Evolutionary conservation across 2,113 vertebrate species (phyloP), one percentile per base, ranked within the genome.

Genomic region (Tenrec ecaudatus): DNA sequence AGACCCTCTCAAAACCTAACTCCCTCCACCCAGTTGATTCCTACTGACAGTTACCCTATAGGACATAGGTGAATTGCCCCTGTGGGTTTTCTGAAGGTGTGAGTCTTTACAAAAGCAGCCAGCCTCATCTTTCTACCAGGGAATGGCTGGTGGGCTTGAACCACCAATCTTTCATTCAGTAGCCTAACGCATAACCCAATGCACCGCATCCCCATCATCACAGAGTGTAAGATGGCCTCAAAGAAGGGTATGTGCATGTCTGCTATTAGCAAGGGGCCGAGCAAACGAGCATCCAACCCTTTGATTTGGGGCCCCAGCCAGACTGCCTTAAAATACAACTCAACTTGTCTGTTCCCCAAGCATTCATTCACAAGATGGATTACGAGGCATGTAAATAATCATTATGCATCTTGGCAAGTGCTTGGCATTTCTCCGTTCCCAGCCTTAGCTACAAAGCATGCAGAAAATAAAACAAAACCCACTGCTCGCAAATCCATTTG

Each of bases 191-290:
- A 53, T 53, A 53, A 53, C 47, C 47, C 47, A 10, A 14, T 53
- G 1, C 0, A 8, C 68, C 75, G 33, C 0, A 43, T 75, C 80
- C 9, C 36, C 9, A n/a, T 0, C 25, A 20, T 23, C 75, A 64
- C 0, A 1, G 53, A 23, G 7, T 11, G 6, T 0, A 57, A 29
- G 12, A 4, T 11, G 1, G 62, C 81, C 19, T 53, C 19, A 36
- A 36, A 62, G 36, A 6, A 40, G 14, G 69, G 16, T 38, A 53
- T 1, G 7, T 10, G 29, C 38, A 33, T 25, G 3, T 20, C 1
- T 0, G 40, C 40, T 29, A 4, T 12, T 15, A 38, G 71, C 10
- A 10, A 40, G 1, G 12, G 40, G 23, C 47, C 64, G 15, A 3
- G 14, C 2, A 64, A 36, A 29, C 2, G 9, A 15, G 43, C 17